Percentiles rank a stretch among this genome's conserved stretches.
phyloP scores from a whole-genome alignment of 2,888 invertebrate genomes.

The Sesia bembeciformis region DNA sequence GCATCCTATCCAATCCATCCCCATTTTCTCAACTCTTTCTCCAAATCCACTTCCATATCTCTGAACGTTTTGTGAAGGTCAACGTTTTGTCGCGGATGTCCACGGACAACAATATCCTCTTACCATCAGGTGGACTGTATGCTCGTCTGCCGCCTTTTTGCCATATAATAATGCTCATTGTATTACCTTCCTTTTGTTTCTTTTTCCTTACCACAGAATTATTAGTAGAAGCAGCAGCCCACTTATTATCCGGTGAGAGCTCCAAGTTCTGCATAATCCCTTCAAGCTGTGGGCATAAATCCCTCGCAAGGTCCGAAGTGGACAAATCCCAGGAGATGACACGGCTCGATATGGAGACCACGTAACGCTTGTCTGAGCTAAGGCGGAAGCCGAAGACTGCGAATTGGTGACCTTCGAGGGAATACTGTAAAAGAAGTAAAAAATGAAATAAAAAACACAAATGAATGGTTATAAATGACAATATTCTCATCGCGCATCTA shows the following conservation, averaged over 20 bases:
- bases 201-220: slow-evolving; percentile 83
- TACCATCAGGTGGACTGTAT: too few species aligned
- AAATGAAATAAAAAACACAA: neutral
- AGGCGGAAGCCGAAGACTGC: slow-evolving; percentile 95
- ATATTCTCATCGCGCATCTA: too few species aligned
- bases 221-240: slow-evolving; percentile 96
- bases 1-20: too few species aligned
- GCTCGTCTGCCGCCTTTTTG: too few species aligned
- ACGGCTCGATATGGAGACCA: slow-evolving; percentile 96
- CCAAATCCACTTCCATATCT: too few species aligned
- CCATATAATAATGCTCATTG: too few species aligned
- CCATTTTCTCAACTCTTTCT: too few species aligned
- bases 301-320: slow-evolving; percentile 94
- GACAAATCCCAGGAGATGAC: slow-evolving; percentile 98
- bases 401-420: slow-evolving; percentile 97
- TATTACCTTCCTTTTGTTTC: too few species aligned
- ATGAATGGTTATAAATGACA: too few species aligned
- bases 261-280: slow-evolving; percentile 97
- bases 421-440: slow-evolving; percentile 79
- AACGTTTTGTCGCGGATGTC: too few species aligned
- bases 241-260: slow-evolving; percentile 95
- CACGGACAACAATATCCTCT: too few species aligned
- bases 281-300: slow-evolving; percentile 92
- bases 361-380: slow-evolving; percentile 92
- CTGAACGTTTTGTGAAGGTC: too few species aligned